Evolutionary conservation across 1,140 invertebrate genomes (phyloP).

Genomic region (Arion vulgaris): DNA sequence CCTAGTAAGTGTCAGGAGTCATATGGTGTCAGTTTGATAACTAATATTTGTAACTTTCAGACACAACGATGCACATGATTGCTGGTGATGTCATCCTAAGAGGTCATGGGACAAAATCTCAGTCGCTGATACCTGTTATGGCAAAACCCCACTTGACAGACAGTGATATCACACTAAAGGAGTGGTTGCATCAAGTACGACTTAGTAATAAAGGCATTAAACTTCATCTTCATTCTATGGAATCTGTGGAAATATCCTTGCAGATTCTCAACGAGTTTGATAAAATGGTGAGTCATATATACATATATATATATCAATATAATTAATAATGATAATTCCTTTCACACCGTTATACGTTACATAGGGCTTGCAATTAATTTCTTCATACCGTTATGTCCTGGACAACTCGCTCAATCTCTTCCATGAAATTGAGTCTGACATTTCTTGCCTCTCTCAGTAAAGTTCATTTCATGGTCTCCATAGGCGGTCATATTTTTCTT

Average conservation of each 20-base stretch:
- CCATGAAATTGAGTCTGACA: too few relatives aligned
- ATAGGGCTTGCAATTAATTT: too few relatives aligned
- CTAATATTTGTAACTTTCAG: too few relatives aligned
- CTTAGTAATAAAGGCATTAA: conserved; percentile 83
- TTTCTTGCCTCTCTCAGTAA: too few relatives aligned
- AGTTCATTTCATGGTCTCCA: too few relatives aligned
- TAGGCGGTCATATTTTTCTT: not conserved
- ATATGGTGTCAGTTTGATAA: too few relatives aligned
- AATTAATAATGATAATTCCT: too few relatives aligned
- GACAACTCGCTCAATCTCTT: too few relatives aligned
- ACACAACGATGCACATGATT: conserved; percentile 84
- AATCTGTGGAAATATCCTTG: conserved; percentile 81
- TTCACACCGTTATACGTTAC: too few relatives aligned
- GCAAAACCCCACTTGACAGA: conserved; percentile 83
- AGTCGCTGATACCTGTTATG: conserved; percentile 83
- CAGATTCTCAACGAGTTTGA: conserved; percentile 74
- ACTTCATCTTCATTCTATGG: conserved; percentile 88
- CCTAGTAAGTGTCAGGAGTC: too few relatives aligned
- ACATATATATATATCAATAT: too few relatives aligned
- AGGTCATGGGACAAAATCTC: conserved; percentile 76
- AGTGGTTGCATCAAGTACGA: conserved; percentile 80
- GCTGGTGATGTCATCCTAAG: conserved; percentile 87
- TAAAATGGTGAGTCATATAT: conserved; percentile 65
- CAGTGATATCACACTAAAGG: conserved; percentile 84
- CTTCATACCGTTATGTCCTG: too few relatives aligned